Base-by-base conservation (phyloP, 2,888 invertebrate species). In the Ommatoiulus sabulosus region DNA sequence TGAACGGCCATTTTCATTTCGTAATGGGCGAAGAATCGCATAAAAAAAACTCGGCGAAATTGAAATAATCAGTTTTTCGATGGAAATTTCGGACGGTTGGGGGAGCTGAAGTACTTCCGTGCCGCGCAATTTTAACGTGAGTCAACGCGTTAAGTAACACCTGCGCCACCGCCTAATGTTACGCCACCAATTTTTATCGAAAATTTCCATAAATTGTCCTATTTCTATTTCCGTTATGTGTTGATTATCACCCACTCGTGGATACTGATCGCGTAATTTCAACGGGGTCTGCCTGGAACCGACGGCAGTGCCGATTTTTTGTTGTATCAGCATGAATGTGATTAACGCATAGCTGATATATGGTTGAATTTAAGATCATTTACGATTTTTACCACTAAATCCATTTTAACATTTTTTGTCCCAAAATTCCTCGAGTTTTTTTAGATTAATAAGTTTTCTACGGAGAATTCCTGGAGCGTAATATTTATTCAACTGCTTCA, bases 21-120 rank as follows among this genome's bases (percentile, higher is more conserved):
- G 52, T 52, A 52, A 52, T 52, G 52, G 52, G 52, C 52, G 52
- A 52, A 17, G 52, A 52, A 52, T 52, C 52, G 52, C 52, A 52
- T 52, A 52, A 52, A 52, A 46, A 52, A 52, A n/a, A n/a, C n/a
- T n/a, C n/a, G 52, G 15, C 80, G 3, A 80, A 80, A 24, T 24
- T 80, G 80, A 80, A 20, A 24, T 20, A 80, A 80, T 20, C 24
- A 8, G 80, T 80, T 80, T 24, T 24, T 17, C 63, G 63, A n/a
- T 63, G 63, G n/a, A 63, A 63, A 63, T 63, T 63, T 63, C 63
- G 63, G 63, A 63, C 63, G 63, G 17, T 63, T 63, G 63, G 63
- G 63, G 63, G 63, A 63, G 17, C 20, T 63, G 80, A 3, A 52
- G 7, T 17, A 52, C 52, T 52, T 17, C 52, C 52, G 52, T 15